Conservation (phyloP, 1,140 invertebrate species). For the Adoxophyes honmai region DNA sequence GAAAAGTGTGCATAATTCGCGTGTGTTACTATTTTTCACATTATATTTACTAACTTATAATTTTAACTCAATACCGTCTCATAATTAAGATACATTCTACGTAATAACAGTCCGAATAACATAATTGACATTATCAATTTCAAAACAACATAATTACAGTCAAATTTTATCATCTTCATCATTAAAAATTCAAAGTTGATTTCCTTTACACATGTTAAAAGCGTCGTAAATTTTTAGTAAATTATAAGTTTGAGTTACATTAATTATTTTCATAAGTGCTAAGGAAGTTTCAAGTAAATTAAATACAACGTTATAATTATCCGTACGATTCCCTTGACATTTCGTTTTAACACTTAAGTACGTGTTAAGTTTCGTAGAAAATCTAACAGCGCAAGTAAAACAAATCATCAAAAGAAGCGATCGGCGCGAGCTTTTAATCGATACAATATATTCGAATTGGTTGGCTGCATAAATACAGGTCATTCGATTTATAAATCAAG, state of each 20-base stretch:
- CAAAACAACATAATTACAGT: constrained; percentile 4
- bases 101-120: neutral
- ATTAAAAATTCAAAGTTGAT: constrained; percentile 2
- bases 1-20: too few species aligned
- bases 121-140: constrained; percentile 11
- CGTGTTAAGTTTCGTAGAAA: neutral
- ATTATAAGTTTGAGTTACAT: constrained; percentile 7
- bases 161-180: neutral
- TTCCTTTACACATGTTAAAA: constrained; percentile 10
- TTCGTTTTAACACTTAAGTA: constrained; percentile 27
- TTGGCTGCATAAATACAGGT: constrained; percentile 61
- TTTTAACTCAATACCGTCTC: too few species aligned
- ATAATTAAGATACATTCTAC: neutral
- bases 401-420: constrained; percentile 32
- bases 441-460: constrained; percentile 55
- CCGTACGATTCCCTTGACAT: constrained; percentile 43
- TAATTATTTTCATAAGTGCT: constrained; percentile 13
- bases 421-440: constrained; percentile 44
- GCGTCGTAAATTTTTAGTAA: constrained; percentile 6
- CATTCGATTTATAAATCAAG: constrained; percentile 71
- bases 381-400: constrained; percentile 24
- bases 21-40: too few species aligned
- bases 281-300: constrained; percentile 5
- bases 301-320: constrained; percentile 9
- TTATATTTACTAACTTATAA: too few species aligned